Conservation (phyloP, 2,888 invertebrate species). For the Phlogophora meticulosa region DNA sequence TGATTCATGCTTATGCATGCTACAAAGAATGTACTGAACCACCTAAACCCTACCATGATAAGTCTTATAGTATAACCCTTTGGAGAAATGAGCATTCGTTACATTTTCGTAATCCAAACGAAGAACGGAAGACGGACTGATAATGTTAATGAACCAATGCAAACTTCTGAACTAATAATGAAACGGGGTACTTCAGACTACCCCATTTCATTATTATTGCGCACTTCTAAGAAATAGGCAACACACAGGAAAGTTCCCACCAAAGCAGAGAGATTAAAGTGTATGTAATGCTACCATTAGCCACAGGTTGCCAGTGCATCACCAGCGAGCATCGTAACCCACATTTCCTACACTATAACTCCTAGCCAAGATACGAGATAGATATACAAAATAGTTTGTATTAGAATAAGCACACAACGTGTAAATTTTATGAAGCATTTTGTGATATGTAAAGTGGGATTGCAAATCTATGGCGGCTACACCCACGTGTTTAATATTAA, state of each 20-base stretch:
- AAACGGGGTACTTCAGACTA: too few relatives aligned
- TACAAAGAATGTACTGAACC: background rate
- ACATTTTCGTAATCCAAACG: background rate
- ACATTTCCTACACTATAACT: conserved; percentile 24
- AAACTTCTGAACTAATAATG: background rate
- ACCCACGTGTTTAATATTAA: conserved; percentile 38
- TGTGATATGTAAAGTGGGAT: conserved; percentile 37
- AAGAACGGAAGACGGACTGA: background rate
- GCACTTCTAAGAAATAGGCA: background rate
- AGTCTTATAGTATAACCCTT: background rate
- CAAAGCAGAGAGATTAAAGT: conserved; percentile 15
- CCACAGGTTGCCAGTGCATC: conserved; percentile 25
- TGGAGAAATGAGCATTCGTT: background rate
- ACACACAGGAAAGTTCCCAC: background rate
- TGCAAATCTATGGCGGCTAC: conserved; percentile 22
- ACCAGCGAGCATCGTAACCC: conserved; percentile 20
- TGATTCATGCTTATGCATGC: background rate
- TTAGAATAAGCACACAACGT: conserved; percentile 37
- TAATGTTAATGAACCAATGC: background rate
- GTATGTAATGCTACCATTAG: conserved; percentile 3
- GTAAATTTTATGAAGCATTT: conserved; percentile 26
- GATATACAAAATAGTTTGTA: conserved; percentile 16
- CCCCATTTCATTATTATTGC: too few relatives aligned
- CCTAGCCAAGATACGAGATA: conserved; percentile 5
- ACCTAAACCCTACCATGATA: background rate